Evolutionary conservation across 2,888 invertebrate species (phyloP).

Genomic region (Meloe dianella): DNA sequence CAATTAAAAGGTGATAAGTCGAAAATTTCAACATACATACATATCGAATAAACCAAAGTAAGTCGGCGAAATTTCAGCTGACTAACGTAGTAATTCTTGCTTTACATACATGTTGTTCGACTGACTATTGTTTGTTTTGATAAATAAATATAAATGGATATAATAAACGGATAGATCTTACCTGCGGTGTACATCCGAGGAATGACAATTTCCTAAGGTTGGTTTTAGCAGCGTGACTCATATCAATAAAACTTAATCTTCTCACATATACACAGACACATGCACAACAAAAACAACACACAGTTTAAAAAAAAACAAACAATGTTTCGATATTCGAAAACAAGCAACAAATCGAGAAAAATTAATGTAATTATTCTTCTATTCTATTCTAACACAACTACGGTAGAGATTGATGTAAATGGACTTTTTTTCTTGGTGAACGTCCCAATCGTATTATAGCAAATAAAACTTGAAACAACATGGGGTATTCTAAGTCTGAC

Average conservation of each 20-base stretch:
- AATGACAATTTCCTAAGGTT: slow-evolving; percentile 76
- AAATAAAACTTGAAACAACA: slow-evolving; percentile 57
- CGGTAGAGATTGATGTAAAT: slow-evolving; percentile 17
- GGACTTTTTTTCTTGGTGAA: slow-evolving; percentile 58
- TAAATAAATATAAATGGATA: neutral
- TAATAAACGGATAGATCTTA: slow-evolving; percentile 46
- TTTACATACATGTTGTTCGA: neutral
- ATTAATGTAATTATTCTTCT: neutral
- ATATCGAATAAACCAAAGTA: neutral
- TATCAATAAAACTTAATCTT: slow-evolving; percentile 31
- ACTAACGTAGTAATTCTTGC: neutral
- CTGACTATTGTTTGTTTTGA: neutral
- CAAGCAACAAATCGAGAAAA: neutral
- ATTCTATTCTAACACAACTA: slow-evolving; percentile 15
- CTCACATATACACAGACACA: neutral
- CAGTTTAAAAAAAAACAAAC: neutral
- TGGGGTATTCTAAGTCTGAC: slow-evolving; percentile 56
- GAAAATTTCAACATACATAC: neutral
- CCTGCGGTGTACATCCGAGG: slow-evolving; percentile 70
- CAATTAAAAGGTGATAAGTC: no score
- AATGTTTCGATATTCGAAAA: no score
- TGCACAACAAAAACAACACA: slow-evolving; percentile 13
- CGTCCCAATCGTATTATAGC: slow-evolving; percentile 57
- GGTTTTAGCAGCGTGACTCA: slow-evolving; percentile 57
- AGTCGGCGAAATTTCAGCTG: neutral